A percentile compares a stretch with the other conserved stretches of the same genome.
phyloP scores from a whole-genome alignment of 2,113 vertebrate genomes.

The Bungarus multicinctus region DNA sequence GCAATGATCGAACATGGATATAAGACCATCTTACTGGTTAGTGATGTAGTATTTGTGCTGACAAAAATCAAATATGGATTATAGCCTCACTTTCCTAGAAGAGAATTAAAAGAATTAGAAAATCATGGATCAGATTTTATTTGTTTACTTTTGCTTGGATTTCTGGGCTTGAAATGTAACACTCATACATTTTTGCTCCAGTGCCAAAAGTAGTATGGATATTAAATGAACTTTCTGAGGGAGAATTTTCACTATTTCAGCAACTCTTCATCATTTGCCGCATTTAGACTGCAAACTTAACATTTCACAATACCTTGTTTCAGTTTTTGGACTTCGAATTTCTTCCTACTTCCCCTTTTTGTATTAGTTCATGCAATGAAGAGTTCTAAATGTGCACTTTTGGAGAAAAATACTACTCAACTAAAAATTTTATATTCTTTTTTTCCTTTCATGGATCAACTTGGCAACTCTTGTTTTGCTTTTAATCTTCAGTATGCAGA shows the following conservation, averaged over 20 bases:
- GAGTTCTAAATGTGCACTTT: not conserved
- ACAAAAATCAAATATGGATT: not conserved
- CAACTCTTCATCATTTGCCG: not conserved
- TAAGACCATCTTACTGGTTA: not conserved
- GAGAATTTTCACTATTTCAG: not conserved
- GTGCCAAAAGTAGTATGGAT: not conserved
- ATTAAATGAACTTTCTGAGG: not conserved
- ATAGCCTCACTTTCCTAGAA: not conserved
- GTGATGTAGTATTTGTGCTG: not conserved
- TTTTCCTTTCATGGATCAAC: not conserved
- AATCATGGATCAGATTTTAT: not conserved
- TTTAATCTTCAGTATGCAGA: not conserved
- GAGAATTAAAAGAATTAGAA: not conserved
- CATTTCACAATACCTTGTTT: not conserved
- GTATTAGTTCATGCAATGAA: not conserved
- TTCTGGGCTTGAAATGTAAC: not conserved
- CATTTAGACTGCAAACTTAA: not conserved
- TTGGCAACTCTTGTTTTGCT: not conserved
- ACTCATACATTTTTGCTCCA: not conserved
- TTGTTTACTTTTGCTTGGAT: not conserved
- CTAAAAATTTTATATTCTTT: not conserved
- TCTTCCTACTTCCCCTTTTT: not conserved
- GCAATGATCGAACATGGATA: not conserved
- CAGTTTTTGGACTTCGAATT: not conserved
- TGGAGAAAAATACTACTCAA: not conserved